Base-by-base conservation (phyloP, 2,113 vertebrate genomes). In the Semicossyphus pulcher region DNA sequence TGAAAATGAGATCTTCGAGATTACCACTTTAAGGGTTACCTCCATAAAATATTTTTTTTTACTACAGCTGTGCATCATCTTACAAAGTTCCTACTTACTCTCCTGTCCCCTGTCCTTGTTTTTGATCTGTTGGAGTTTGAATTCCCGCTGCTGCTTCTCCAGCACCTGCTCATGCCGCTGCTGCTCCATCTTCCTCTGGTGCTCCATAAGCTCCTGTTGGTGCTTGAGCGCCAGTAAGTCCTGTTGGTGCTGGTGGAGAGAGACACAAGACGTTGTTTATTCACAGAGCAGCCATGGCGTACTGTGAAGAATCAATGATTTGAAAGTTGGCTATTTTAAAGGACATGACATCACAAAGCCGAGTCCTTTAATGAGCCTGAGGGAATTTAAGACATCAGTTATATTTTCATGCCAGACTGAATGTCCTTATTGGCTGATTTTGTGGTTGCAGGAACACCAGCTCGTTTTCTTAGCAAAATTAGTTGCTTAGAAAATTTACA, bases 101-200 rank as follows among this genome's bases (percentile, higher is more conserved):
- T 99, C 97, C 78, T 98, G 97, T 69, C 97, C 96, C 49, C 98
- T 94, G 88, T 98, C 97, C 91, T 99, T 99, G 94, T 99, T 96
- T 89, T 99, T 99, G 26, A 99, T 95, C 88, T 96, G 97, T 56
- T 94, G 95, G 34, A 99, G 94, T 84, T 99, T 99, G 89, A 98
- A 96, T 76, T 99, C 98, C 0, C 97, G 91, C 80, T 98, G 97
- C 89, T 98, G 96, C 88, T 97, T 97, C 92, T 99, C 97, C 91
- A 98, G 90, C 85, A 97, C 97, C 91, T 98, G 97, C 83, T 99
- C 96, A 10, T 96, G 97, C 2, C 96, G 95, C 78, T 99, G 97
- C 52, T 95, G 90, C 92, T 99, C 98, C 86, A 99, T 60, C 89
- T 99, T 99, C 77, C 97, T 95, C 93, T 99, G 97, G 83, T 99